A percentile compares a stretch with the other conserved stretches of the same genome.
Evolutionary conservation across 2,113 vertebrate genomes (phyloP).

Genomic region (Melanostigma gelatinosum): DNA sequence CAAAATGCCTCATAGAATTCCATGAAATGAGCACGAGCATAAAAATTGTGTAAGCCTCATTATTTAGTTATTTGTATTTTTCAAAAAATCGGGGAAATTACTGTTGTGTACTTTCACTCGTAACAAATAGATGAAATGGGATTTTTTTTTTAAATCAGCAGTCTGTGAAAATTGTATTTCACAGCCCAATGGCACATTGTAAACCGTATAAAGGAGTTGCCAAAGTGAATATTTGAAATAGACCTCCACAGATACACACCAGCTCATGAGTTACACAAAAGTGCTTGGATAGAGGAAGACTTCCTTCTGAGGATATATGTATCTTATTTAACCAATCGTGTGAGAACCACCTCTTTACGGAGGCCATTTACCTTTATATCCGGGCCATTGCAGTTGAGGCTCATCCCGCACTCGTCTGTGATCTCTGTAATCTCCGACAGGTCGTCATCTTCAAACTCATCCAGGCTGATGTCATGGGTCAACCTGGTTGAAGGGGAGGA

Average conservation of each 20-base stretch:
- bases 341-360: not conserved
- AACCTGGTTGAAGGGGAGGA: conserved; percentile 83
- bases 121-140: not conserved
- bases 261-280: not conserved
- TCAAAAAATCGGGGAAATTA: not conserved
- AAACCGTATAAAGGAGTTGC: too few relatives aligned
- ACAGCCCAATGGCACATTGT: too few relatives aligned
- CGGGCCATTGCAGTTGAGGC: conserved; percentile 91
- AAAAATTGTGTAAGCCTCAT: not conserved
- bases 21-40: not conserved
- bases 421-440: conserved; percentile 94
- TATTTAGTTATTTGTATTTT: not conserved
- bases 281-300: not conserved
- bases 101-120: not conserved
- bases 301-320: not conserved
- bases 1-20: conserved; percentile 12
- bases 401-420: conserved; percentile 93
- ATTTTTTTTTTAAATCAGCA: not conserved
- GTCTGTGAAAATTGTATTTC: too few relatives aligned
- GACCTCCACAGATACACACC: not conserved
- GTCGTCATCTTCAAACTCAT: conserved; percentile 99
- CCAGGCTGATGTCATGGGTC: conserved; percentile 97
- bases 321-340: not conserved
- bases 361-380: conserved; percentile 85
- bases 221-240: not conserved